A percentile compares a stretch with the other conserved stretches of the same genome.
Evolutionary conservation across 1,140 invertebrate genomes (phyloP).

Genomic region (Aphis gossypii): DNA sequence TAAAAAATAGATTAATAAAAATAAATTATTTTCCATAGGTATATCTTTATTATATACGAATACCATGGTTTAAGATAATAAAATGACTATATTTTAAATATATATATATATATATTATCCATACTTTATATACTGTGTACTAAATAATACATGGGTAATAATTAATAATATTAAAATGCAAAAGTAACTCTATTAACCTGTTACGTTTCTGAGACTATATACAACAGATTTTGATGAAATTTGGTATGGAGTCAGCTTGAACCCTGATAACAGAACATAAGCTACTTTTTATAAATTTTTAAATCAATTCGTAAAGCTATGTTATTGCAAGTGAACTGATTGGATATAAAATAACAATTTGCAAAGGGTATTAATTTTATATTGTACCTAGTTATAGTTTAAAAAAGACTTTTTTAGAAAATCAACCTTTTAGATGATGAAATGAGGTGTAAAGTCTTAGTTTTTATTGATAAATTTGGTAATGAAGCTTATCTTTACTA

Average conservation of each 20-base stretch:
- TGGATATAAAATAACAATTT: background rate
- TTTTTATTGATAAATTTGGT: background rate
- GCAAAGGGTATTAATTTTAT: background rate
- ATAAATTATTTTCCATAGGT: too few relatives aligned
- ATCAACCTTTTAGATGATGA: too few relatives aligned
- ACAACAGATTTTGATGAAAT: background rate
- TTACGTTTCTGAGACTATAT: background rate
- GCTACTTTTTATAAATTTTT: too few relatives aligned
- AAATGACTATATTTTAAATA: too few relatives aligned
- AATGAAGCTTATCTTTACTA: background rate
- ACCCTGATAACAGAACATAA: background rate
- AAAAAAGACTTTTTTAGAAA: background rate
- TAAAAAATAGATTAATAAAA: too few relatives aligned
- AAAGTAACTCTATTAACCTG: background rate
- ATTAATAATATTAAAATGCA: background rate
- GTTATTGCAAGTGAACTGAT: background rate
- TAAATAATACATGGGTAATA: background rate
- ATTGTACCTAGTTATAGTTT: background rate
- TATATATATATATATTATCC: too few relatives aligned
- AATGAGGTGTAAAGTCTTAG: background rate
- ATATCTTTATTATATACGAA: too few relatives aligned
- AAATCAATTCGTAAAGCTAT: too few relatives aligned
- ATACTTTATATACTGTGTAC: background rate
- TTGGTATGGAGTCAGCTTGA: background rate
- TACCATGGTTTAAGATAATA: too few relatives aligned